Conservation (phyloP, 2,797 vertebrate genomes). For the Eidolon dupreanum region DNA sequence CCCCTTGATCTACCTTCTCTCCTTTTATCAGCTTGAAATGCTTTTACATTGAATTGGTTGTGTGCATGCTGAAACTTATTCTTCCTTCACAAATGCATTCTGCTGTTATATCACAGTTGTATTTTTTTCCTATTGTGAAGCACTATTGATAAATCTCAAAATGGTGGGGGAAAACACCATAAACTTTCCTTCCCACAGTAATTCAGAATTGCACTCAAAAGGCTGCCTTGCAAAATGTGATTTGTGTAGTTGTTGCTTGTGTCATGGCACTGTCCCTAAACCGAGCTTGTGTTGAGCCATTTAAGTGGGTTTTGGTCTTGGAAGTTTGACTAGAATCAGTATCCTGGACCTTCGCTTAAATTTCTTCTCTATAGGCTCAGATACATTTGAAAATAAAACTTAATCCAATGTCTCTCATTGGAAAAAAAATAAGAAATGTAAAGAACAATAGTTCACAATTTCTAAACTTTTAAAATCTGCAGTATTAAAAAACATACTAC, state of each 20-base stretch:
- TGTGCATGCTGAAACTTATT: not conserved
- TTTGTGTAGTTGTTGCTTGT: not conserved
- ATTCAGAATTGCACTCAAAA: not conserved
- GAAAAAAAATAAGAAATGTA: conserved; percentile 65
- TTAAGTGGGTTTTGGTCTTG: not conserved
- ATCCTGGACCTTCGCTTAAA: not conserved
- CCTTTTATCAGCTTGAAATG: not conserved
- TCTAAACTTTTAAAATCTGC: not conserved
- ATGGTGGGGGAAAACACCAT: not conserved
- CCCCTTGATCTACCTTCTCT: not conserved
- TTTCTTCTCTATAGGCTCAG: not conserved
- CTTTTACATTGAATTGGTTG: not conserved
- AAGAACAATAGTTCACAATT: conserved; percentile 7
- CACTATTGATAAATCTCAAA: not conserved
- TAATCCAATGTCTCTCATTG: not conserved
- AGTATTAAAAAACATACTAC: not conserved
- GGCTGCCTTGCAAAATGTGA: not conserved
- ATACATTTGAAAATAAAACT: conserved; percentile 19
- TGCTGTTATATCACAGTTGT: not conserved
- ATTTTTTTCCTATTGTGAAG: not conserved
- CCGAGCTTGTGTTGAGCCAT: not conserved
- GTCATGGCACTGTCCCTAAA: not conserved
- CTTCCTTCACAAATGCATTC: not conserved
- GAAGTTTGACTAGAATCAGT: not conserved
- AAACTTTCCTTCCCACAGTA: not conserved